phyloP scores from a whole-genome alignment of 1,140 invertebrate genomes.

The Lucilia sericata region DNA sequence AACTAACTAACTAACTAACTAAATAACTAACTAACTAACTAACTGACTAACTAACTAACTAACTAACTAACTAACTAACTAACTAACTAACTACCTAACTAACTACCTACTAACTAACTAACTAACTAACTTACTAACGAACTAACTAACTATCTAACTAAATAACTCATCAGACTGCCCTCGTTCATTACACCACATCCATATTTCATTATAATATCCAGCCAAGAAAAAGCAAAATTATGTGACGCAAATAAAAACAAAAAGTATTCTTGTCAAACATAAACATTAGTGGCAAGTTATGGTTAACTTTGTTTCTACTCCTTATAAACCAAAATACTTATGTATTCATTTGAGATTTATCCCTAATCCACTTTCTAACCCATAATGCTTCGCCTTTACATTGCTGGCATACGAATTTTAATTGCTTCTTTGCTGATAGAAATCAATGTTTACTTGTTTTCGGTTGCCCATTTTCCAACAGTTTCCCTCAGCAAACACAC shows the following conservation, averaged over 20 bases:
- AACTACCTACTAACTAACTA: too few species aligned
- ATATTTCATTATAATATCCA: too few species aligned
- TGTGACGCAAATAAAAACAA: not conserved
- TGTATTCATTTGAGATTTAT: not conserved
- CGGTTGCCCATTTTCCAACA: not conserved
- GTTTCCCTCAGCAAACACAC: too few species aligned
- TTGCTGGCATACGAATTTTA: constrained; percentile 40
- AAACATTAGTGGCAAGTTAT: constrained; percentile 39
- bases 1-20: too few species aligned
- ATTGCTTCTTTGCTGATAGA: constrained; percentile 26
- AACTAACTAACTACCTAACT: too few species aligned
- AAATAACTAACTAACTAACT: too few species aligned
- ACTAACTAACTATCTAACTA: too few species aligned
- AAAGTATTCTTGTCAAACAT: not conserved
- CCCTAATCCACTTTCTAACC: not conserved
- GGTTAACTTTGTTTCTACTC: not conserved
- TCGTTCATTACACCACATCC: too few species aligned
- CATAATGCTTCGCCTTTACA: not conserved
- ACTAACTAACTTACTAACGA: too few species aligned
- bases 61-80: too few species aligned
- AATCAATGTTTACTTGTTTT: constrained; percentile 28
- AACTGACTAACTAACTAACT: too few species aligned
- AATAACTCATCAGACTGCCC: too few species aligned
- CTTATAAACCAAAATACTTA: not conserved
- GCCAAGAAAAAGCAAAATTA: not conserved